Conservation (phyloP, 2,888 invertebrate species). For the Thalpophila matura region DNA sequence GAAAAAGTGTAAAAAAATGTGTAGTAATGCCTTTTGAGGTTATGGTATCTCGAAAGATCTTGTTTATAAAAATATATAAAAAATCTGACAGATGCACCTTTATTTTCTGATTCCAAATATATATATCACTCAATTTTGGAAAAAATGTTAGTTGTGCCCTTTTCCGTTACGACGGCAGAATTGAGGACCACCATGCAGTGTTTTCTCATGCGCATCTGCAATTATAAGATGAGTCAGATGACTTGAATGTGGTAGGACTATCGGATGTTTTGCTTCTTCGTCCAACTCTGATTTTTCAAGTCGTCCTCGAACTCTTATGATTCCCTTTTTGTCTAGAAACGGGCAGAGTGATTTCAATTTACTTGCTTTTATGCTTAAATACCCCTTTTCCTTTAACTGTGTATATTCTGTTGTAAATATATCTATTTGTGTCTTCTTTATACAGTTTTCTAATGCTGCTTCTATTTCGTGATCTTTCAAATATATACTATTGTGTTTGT, state of each 20-base stretch:
- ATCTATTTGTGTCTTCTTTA: no score
- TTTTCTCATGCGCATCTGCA: conserved; percentile 4
- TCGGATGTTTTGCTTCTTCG: conserved; percentile 1
- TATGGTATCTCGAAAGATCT: no score
- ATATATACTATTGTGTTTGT: no score
- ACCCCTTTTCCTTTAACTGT: not conserved
- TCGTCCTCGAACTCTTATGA: conserved; percentile 7
- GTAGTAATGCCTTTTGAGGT: no score
- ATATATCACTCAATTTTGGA: no score
- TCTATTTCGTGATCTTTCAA: not conserved
- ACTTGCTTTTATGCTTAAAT: not conserved
- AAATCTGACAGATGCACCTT: no score
- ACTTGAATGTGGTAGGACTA: not conserved
- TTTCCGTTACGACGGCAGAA: no score
- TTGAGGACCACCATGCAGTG: conserved; percentile 10
- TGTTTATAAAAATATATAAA: no score
- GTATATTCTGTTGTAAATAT: not conserved
- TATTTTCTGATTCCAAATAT: no score
- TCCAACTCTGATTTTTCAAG: not conserved
- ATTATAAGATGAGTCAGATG: conserved; percentile 6
- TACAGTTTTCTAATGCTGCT: not conserved
- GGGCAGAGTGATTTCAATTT: conserved; percentile 1
- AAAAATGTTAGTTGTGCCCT: no score
- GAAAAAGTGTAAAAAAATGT: no score
- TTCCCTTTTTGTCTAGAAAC: not conserved